phyloP scores from a whole-genome alignment of 1,140 invertebrate species.

The Goniozus legneri region DNA sequence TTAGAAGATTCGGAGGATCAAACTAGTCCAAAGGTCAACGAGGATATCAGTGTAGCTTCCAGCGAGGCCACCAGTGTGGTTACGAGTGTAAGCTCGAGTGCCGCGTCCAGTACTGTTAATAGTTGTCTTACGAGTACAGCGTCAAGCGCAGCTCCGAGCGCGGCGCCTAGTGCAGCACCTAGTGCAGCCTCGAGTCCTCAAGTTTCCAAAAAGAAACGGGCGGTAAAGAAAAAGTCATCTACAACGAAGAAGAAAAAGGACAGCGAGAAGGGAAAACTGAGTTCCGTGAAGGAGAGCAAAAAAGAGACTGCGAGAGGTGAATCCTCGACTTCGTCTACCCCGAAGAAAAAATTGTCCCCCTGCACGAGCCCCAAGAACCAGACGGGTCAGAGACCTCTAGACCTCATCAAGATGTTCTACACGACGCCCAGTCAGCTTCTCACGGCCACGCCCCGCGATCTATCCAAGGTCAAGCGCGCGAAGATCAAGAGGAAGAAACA shows the following conservation, averaged over 20 bases:
- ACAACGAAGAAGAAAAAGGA: slow-evolving; percentile 24
- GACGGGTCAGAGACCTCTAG: slow-evolving; percentile 37
- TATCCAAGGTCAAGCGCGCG: slow-evolving; percentile 43
- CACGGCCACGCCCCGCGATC: slow-evolving; percentile 47
- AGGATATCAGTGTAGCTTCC: slow-evolving; percentile 15
- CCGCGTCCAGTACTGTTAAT: neutral
- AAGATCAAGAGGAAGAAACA: slow-evolving; percentile 47
- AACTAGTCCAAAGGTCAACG: slow-evolving; percentile 18
- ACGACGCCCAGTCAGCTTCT: slow-evolving; percentile 45
- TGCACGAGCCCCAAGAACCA: slow-evolving; percentile 20
- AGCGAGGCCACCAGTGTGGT: slow-evolving; percentile 10
- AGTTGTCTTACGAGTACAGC: no score
- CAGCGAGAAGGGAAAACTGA: slow-evolving; percentile 17
- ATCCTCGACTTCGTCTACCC: slow-evolving; percentile 13
- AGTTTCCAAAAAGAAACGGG: slow-evolving; percentile 35
- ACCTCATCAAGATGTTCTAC: slow-evolving; percentile 49
- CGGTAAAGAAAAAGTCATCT: slow-evolving; percentile 27
- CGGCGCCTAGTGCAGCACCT: neutral
- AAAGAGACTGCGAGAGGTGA: slow-evolving; percentile 14
- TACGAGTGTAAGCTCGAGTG: neutral
- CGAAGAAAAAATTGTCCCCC: slow-evolving; percentile 14
- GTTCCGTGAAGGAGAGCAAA: slow-evolving; percentile 13
- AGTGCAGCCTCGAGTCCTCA: slow-evolving; percentile 17
- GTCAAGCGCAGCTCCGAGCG: neutral
- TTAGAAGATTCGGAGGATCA: slow-evolving; percentile 25